phyloP scores from a whole-genome alignment of 2,797 vertebrate genomes.

The Coccyzus lansbergi region DNA sequence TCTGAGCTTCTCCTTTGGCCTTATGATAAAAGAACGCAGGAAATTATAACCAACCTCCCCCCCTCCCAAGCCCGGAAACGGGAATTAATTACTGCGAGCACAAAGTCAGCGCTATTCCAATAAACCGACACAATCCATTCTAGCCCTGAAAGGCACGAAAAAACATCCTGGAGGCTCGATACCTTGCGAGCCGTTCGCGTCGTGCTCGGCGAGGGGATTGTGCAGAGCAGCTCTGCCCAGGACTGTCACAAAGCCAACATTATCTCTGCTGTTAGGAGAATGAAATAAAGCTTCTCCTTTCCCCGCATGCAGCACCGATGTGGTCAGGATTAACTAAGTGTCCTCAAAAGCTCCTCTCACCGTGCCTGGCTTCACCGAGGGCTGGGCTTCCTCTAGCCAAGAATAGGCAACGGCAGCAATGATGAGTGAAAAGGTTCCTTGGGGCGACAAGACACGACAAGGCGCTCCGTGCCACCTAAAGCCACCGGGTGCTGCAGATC shows the following conservation, averaged over 20 bases:
- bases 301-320: neutral
- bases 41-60: slow-evolving; percentile 65
- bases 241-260: slow-evolving; percentile 5
- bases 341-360: neutral
- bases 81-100: slow-evolving; percentile 71
- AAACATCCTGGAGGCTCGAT: neutral
- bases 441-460: neutral
- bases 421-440: neutral
- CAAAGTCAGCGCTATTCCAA: slow-evolving; percentile 64
- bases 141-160: slow-evolving; percentile 19
- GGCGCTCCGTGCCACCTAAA: neutral
- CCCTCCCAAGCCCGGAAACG: slow-evolving; percentile 50
- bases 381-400: neutral
- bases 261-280: neutral
- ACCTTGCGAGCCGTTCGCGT: slow-evolving; percentile 23
- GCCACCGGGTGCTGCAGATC: accelerated
- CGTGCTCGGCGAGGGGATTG: neutral
- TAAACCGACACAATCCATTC: slow-evolving; percentile 49
- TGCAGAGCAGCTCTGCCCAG: neutral
- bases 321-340: neutral
- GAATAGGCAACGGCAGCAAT: neutral
- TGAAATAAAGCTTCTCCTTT: slow-evolving; percentile 3
- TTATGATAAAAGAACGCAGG: slow-evolving; percentile 60
- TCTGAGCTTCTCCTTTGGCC: slow-evolving; percentile 69
- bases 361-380: neutral